Evolutionary conservation across 1,140 invertebrate genomes (phyloP).

Genomic region (Tribolium madens): DNA sequence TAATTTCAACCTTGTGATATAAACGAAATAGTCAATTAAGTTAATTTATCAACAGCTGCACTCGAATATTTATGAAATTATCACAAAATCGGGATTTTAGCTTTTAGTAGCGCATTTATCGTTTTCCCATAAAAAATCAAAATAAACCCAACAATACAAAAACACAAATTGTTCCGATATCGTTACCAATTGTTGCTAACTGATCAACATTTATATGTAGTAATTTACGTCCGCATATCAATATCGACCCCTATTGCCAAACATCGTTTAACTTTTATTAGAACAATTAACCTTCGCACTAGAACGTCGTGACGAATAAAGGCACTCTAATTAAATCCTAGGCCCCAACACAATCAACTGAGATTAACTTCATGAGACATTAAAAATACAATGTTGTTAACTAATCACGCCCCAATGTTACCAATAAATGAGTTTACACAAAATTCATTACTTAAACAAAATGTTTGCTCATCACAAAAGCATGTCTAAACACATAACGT

Average conservation of each 20-base stretch:
- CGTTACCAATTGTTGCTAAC: conserved; percentile 8
- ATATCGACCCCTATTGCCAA: conserved; percentile 38
- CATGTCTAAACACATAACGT: conserved; percentile 6
- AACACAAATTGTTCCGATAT: background rate
- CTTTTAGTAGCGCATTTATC: too few relatives aligned
- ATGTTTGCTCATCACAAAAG: conserved; percentile 14
- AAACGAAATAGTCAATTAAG: too few relatives aligned
- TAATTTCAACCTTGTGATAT: too few relatives aligned
- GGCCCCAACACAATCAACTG: conserved; percentile 23
- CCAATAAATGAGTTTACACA: conserved; percentile 22
- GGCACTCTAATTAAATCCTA: conserved; percentile 40
- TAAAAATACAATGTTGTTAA: conserved; percentile 33
- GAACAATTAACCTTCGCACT: conserved; percentile 39
- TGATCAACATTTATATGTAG: background rate
- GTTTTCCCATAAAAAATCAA: too few relatives aligned
- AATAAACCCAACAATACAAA: background rate
- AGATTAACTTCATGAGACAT: conserved; percentile 31
- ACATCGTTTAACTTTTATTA: conserved; percentile 45
- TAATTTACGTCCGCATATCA: conserved; percentile 30
- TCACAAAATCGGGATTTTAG: too few relatives aligned
- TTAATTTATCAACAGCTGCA: too few relatives aligned
- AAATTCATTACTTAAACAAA: conserved; percentile 22
- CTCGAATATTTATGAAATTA: too few relatives aligned
- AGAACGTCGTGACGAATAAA: conserved; percentile 38
- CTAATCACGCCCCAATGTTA: background rate